These are phyloP conservation scores for Ceryle rudis DNA, from an alignment of 2,797 vertebrate genomes.

Conservation along the genomic window DNA sequence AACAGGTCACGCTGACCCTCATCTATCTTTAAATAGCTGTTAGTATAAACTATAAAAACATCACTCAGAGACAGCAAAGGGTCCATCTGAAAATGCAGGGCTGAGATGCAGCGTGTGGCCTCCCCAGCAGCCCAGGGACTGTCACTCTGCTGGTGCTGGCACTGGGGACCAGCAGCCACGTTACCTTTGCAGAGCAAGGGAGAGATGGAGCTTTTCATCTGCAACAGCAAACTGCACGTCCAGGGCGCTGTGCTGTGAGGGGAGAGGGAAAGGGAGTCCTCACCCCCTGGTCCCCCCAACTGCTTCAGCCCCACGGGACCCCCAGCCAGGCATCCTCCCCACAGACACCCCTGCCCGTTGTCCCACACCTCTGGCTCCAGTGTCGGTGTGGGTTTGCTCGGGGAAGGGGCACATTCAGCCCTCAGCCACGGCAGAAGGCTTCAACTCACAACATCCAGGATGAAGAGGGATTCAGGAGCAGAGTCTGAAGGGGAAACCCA, in stretches of 20 bases:
- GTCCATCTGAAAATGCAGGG: background rate
- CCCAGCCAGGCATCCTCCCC: background rate
- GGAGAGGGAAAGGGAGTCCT: background rate
- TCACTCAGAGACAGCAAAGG: background rate
- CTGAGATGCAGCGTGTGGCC: background rate
- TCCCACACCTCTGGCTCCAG: rapidly evolving
- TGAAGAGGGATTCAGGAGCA: constrained; percentile 1
- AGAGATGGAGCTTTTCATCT: constrained; percentile 27
- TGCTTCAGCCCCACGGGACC: rapidly evolving
- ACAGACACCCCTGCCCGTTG: background rate
- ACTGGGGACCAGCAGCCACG: background rate
- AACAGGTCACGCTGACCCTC: background rate
- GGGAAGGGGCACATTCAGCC: background rate
- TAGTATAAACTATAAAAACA: background rate
- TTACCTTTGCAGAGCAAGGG: constrained; percentile 29
- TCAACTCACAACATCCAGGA: constrained; percentile 63
- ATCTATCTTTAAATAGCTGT: background rate
- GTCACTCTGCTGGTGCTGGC: background rate
- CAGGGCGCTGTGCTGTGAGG: constrained; percentile 47
- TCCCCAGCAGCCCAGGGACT: background rate
- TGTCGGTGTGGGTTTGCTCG: rapidly evolving
- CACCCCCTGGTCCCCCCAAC: rapidly evolving
- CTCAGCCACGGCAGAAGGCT: background rate
- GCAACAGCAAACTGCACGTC: background rate
- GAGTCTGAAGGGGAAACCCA: background rate